These are phyloP conservation scores for Hyles lineata DNA, from an alignment of 2,888 invertebrate species.

Conservation along the genomic window DNA sequence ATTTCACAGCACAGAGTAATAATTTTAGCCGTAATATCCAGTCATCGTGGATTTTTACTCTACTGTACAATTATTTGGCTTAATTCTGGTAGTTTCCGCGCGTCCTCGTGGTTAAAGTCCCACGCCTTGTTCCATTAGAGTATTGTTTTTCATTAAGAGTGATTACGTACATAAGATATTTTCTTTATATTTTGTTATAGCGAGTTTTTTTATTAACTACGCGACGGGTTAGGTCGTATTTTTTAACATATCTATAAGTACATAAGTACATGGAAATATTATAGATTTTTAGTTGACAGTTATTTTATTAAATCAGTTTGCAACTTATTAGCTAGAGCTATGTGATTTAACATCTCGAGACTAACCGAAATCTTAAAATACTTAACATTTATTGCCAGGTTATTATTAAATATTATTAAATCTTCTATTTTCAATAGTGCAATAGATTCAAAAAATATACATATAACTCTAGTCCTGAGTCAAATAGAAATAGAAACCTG, in stretches of 20 bases:
- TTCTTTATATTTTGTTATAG: not conserved
- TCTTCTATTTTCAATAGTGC: too few relatives aligned
- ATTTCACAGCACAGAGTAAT: not conserved
- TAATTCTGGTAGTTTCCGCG: slow-evolving; percentile 5
- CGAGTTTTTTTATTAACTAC: too few relatives aligned
- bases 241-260: too few relatives aligned
- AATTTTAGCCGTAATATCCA: not conserved
- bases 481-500: not conserved
- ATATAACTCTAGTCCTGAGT: not conserved
- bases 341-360: too few relatives aligned
- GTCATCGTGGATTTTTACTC: not conserved
- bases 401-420: too few relatives aligned
- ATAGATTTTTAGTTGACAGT: too few relatives aligned
- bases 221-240: too few relatives aligned
- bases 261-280: too few relatives aligned
- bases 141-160: not conserved
- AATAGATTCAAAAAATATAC: not conserved
- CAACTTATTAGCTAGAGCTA: too few relatives aligned
- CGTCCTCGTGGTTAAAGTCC: slow-evolving; percentile 37
- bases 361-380: too few relatives aligned
- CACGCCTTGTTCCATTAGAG: slow-evolving; percentile 14
- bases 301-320: too few relatives aligned
- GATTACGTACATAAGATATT: not conserved
- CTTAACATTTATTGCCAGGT: too few relatives aligned
- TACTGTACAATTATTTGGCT: slow-evolving; percentile 10